A percentile compares a stretch with the other conserved stretches of the same genome.
Evolutionary conservation across 2,888 invertebrate species (phyloP).

Genomic region (Caenorhabditis panamensis): DNA sequence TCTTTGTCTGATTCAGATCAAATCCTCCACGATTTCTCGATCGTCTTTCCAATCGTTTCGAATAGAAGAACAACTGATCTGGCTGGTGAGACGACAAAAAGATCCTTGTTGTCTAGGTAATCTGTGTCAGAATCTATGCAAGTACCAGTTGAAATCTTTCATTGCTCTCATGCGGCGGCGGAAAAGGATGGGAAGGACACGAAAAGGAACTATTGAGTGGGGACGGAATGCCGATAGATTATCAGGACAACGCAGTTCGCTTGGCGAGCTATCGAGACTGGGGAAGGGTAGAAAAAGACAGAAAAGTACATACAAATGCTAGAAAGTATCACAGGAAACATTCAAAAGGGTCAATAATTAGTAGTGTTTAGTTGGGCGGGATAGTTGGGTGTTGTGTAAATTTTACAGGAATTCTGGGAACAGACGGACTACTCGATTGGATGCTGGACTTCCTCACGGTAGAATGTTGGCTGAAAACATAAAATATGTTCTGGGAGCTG

Average conservation of each 20-base stretch:
- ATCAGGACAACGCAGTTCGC: constrained; percentile 1
- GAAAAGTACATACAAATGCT: constrained; percentile 46
- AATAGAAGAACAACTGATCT: too few species aligned
- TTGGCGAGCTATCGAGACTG: constrained; percentile 4
- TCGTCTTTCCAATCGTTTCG: too few species aligned
- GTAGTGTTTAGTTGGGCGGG: not conserved
- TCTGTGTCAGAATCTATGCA: not conserved
- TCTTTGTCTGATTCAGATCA: too few species aligned
- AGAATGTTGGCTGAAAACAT: constrained; percentile 75
- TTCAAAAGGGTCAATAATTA: not conserved
- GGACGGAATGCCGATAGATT: constrained; percentile 17
- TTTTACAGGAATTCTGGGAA: not conserved
- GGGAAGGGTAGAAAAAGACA: not conserved
- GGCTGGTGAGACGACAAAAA: too few species aligned
- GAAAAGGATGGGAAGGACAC: not conserved
- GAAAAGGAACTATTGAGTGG: not conserved
- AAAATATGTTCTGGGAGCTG: not conserved
- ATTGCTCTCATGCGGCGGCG: not conserved
- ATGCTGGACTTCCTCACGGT: constrained; percentile 65
- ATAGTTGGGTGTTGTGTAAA: not conserved
- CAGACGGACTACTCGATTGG: constrained; percentile 15
- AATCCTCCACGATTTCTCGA: too few species aligned
- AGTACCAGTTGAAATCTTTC: not conserved
- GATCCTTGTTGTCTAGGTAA: too few species aligned
- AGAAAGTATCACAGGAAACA: constrained; percentile 35